Conservation (phyloP, 1,140 invertebrate species). For the Leptestheria dahalacensis region DNA sequence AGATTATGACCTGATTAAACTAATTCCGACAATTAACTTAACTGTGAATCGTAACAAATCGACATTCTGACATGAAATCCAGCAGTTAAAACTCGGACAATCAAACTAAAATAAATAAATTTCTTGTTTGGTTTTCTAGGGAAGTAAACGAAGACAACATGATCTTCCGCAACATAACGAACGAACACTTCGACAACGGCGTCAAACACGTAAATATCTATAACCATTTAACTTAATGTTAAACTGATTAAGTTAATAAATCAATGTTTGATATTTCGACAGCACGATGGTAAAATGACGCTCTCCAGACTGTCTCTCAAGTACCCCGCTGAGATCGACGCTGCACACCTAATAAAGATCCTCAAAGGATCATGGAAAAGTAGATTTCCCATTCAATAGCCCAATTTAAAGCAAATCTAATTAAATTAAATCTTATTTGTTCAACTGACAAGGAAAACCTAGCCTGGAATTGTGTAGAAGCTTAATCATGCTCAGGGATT, state of each 20-base stretch:
- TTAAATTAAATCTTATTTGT: no score
- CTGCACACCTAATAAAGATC: constrained; percentile 41
- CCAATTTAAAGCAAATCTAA: no score
- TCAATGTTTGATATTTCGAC: constrained; percentile 3
- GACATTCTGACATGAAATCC: no score
- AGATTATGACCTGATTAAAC: no score
- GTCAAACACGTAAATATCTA: constrained; percentile 31
- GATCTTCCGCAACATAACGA: constrained; percentile 43
- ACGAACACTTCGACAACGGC: constrained; percentile 41
- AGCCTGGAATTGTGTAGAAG: constrained; percentile 45
- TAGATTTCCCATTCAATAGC: no score
- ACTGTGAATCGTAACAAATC: no score
- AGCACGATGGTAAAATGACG: constrained; percentile 23
- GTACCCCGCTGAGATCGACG: constrained; percentile 47
- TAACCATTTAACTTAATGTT: constrained; percentile 32
- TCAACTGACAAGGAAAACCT: constrained; percentile 29
- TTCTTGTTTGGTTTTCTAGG: constrained; percentile 32
- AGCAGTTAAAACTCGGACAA: no score
- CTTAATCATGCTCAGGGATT: constrained; percentile 49
- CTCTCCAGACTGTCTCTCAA: constrained; percentile 25
- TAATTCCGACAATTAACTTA: no score
- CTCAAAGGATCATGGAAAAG: constrained; percentile 25
- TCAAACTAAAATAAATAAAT: constrained; percentile 12
- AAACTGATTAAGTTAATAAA: neutral
- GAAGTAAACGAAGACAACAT: constrained; percentile 63